These are phyloP conservation scores for Uloborus diversus DNA, from an alignment of 1,140 invertebrate genomes.

Conservation along the genomic window DNA sequence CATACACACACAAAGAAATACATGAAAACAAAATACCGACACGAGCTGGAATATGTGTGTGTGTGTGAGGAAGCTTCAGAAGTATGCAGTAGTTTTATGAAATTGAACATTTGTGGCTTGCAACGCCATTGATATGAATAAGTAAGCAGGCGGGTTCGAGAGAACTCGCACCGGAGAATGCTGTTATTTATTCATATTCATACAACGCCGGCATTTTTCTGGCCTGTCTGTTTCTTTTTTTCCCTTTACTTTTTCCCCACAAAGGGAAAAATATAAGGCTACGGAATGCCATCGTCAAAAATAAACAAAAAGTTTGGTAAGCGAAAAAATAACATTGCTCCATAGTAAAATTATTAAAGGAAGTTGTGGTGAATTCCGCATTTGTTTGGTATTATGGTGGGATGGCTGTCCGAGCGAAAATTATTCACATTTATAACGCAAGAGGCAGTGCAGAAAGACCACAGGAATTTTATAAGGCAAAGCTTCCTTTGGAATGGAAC, in stretches of 20 bases:
- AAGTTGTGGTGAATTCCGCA: neutral
- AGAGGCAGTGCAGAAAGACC: too few species aligned
- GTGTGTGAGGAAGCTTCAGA: slow-evolving; percentile 12
- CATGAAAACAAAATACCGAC: slow-evolving; percentile 32
- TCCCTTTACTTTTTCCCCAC: neutral
- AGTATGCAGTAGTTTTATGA: slow-evolving; percentile 55
- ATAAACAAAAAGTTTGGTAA: too few species aligned
- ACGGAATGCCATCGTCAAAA: neutral
- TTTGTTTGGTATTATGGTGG: too few species aligned
- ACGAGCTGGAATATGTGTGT: slow-evolving; percentile 2
- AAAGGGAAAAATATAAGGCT: neutral
- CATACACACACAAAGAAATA: slow-evolving; percentile 16
- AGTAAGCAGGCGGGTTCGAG: slow-evolving; percentile 26
- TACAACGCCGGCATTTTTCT: slow-evolving; percentile 33
- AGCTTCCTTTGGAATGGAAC: too few species aligned
- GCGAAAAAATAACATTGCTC: neutral
- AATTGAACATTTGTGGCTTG: slow-evolving; percentile 53
- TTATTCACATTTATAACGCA: too few species aligned
- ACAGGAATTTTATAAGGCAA: too few species aligned
- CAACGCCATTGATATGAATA: slow-evolving; percentile 48
- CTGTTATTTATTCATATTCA: slow-evolving; percentile 55
- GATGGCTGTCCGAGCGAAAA: too few species aligned
- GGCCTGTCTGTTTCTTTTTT: neutral
- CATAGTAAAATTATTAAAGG: neutral
- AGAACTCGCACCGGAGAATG: slow-evolving; percentile 10